phyloP scores from a whole-genome alignment of 92 coral and sea anemone species.

The Zoanthus gigantus region DNA sequence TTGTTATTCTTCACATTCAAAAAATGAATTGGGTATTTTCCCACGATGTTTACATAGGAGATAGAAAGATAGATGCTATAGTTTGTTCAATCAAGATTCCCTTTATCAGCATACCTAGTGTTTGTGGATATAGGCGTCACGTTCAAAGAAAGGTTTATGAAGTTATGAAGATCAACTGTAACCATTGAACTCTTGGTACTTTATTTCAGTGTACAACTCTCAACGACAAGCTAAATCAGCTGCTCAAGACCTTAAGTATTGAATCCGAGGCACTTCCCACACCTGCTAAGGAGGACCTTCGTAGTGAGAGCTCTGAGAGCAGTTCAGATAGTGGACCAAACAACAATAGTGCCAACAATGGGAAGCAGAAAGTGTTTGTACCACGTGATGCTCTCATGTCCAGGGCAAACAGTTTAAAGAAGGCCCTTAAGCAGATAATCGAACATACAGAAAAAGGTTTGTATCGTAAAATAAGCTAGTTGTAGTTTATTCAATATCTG shows the following conservation, averaged over 20 bases:
- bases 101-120: too few relatives aligned
- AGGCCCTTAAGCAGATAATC: slow-evolving; percentile 92
- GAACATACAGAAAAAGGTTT: slow-evolving; percentile 96
- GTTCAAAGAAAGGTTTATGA: background rate
- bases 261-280: slow-evolving; percentile 90
- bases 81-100: too few relatives aligned
- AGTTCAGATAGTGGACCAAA: slow-evolving; percentile 35
- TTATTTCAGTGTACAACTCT: slow-evolving; percentile 82
- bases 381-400: slow-evolving; percentile 98
- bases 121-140: too few relatives aligned
- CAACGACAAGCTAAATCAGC: slow-evolving; percentile 90
- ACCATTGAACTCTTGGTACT: background rate
- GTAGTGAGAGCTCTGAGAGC: slow-evolving; percentile 56
- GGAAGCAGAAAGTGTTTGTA: slow-evolving; percentile 87
- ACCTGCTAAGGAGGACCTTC: slow-evolving; percentile 74
- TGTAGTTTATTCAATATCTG: background rate
- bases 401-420: slow-evolving; percentile 96
- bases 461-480: too few relatives aligned
- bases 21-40: too few relatives aligned
- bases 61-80: too few relatives aligned
- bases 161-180: background rate
- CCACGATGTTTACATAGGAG: too few relatives aligned
- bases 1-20: too few relatives aligned
- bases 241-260: slow-evolving; percentile 87
- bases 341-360: slow-evolving; percentile 57